Evolutionary conservation across 1,140 invertebrate species (phyloP), one percentile per base, ranked within the genome.

Genomic region (Apis florea): DNA sequence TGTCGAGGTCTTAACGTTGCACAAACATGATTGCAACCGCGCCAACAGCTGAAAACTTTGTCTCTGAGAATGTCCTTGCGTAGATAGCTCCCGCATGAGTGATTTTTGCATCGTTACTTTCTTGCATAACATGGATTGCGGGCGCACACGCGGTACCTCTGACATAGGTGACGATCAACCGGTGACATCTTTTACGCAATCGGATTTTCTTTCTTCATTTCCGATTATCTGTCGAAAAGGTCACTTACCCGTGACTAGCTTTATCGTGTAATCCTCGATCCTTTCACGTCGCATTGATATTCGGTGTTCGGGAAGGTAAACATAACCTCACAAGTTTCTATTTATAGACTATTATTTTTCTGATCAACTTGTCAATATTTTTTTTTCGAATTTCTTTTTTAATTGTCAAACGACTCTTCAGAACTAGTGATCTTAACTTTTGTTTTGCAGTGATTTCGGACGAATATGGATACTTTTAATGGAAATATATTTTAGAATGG

Each of bases 151-250:
- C 47, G 4, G n/a, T 64, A 51, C 51, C 69, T 54, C 69, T 74
- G 63, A 80, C 82, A 71, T 61, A 82, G 72, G 79, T 81, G 84
- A 89, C 83, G 88, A 88, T 82, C 83, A 49, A 63, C 56, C 82
- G 84, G 81, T 87, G 89, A 89, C 88, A 86, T 76, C 81, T 63
- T 73, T 90, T 90, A 79, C 83, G 87, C 79, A 90, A 91, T 69
- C 21, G 70, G 63, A 75, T 78, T 83, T 82, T 85, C 80, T 86
- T 78, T 71, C 63, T 64, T 71, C 84, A 77, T 76, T 71, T 72
- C 84, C 84, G 85, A 85, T 86, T 83, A 72, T 54, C 75, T 24
- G 53, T 51, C 51, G 53, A 70, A 86, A 87, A 87, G 85, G 85
- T 87, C 74, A 75, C 64, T 78, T 76, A 86, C 83, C 85, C 73